Base-by-base conservation (phyloP, 1,140 invertebrate genomes). In the Drosophila ananassae region DNA sequence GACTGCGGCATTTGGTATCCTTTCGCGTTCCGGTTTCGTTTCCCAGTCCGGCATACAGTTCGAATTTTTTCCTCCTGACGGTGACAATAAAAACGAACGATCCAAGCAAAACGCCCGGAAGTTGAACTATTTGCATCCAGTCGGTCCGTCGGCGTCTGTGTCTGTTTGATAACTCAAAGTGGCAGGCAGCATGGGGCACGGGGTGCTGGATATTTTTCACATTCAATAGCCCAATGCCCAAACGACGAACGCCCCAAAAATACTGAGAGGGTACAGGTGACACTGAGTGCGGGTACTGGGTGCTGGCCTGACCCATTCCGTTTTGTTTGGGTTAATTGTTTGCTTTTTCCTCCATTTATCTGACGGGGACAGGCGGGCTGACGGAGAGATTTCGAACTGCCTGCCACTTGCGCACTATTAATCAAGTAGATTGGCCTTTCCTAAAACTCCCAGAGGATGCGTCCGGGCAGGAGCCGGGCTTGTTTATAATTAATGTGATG, bases 401-500 rank as follows among this genome's bases (percentile, higher is more conserved):
- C 77, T 69, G 67, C 52, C 67, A 25, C 64, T 71, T 71, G 81
- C 77, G 74, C 62, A 89, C 83, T 89, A 89, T 89, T 89, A 89
- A 89, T 89, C 83, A 89, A 89, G 60, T 73, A 79, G 82, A 87
- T 87, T 71, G 74, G 66, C 63, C 61, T 67, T 57, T 62, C 32
- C 59, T 46, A 30, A 50, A 25, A 58, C 39, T 51, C 50, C 46
- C 46, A 59, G 68, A 21, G 69, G 52, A 57, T 46, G 51, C 24
- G 44, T 13, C n/a, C 6, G 34, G 9, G 34, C 34, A n/a, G 48
- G 67, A 44, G 53, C 39, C 41, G 75, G 58, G 37, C 46, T 82
- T 87, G 75, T 79, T 89, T 87, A 87, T 87, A 87, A 87, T 87
- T 87, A 87, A 87, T 87, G 83, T 87, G 75, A 66, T 64, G 56